These are phyloP conservation scores for Oncorhynchus tshawytscha DNA, from an alignment of 2,113 vertebrate species.

Conservation along the genomic window DNA sequence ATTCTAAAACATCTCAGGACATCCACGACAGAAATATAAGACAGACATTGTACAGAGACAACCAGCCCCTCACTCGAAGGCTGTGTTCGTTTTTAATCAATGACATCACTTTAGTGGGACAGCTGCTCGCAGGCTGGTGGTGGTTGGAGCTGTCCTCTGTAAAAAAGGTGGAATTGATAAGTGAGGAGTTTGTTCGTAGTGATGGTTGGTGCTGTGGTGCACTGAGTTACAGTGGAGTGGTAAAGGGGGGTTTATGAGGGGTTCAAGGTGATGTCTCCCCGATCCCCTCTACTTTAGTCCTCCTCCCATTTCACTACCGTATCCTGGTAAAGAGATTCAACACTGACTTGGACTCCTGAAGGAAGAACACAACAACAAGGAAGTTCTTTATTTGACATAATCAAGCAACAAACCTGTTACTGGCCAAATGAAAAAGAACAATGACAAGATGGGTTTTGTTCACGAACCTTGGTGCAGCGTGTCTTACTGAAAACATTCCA, in stretches of 20 bases:
- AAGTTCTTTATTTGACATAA: neutral
- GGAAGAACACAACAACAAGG: neutral
- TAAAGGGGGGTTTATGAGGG: neutral
- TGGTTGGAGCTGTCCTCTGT: conserved; percentile 29
- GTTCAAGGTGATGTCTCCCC: neutral
- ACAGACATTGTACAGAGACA: conserved; percentile 43
- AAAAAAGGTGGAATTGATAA: conserved; percentile 17
- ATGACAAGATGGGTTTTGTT: no score
- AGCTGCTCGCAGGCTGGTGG: conserved; percentile 21
- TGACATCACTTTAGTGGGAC: conserved; percentile 40
- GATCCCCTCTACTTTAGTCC: conserved; percentile 14
- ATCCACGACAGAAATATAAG: conserved; percentile 58
- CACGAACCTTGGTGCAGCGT: conserved; percentile 77
- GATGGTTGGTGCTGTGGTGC: conserved; percentile 15
- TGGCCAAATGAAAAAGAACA: neutral
- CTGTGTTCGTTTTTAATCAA: conserved; percentile 18
- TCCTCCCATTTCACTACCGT: conserved; percentile 61
- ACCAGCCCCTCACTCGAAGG: conserved; percentile 33
- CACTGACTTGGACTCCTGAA: conserved; percentile 80
- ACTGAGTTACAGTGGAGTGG: conserved; percentile 3
- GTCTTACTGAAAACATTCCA: conserved; percentile 85
- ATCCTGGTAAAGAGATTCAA: conserved; percentile 82
- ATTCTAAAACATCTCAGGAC: conserved; percentile 59
- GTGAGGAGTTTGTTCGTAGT: neutral
- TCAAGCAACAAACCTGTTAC: neutral